Evolutionary conservation across 1,140 invertebrate genomes (phyloP).

Genomic region (Lutraria rhynchaena): DNA sequence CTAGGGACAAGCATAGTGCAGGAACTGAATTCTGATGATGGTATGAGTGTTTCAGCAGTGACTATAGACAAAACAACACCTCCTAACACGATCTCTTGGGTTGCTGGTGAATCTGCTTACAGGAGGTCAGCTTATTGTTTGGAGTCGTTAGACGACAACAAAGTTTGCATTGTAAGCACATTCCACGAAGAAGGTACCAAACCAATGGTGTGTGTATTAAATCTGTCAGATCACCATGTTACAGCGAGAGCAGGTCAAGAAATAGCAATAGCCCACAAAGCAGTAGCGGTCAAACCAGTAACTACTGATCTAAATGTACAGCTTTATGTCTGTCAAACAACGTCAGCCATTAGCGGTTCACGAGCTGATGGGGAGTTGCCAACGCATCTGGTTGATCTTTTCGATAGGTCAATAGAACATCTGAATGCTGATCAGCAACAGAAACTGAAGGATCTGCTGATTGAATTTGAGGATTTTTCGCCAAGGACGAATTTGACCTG

Average conservation of each 20-base stretch:
- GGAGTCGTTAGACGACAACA: not conserved
- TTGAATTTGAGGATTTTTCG: constrained; percentile 29
- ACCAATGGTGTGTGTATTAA: not conserved
- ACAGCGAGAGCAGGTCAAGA: not conserved
- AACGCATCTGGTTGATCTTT: constrained; percentile 16
- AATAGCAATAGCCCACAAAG: not conserved
- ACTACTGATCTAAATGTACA: not conserved
- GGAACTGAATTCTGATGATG: not conserved
- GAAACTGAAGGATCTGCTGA: not conserved
- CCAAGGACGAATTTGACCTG: constrained; percentile 30
- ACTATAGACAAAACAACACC: not conserved
- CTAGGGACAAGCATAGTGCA: not conserved
- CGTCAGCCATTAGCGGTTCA: not conserved
- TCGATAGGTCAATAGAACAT: not conserved
- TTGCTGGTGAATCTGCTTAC: not conserved
- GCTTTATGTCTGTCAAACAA: not conserved
- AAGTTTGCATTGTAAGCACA: not conserved
- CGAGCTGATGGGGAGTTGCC: not conserved
- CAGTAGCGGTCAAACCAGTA: not conserved
- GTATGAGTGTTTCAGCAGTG: not conserved
- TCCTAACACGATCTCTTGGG: not conserved
- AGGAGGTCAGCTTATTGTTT: not conserved
- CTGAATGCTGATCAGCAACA: not conserved
- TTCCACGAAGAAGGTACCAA: not conserved
- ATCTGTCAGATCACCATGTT: constrained; percentile 2